A percentile compares a stretch with the other conserved stretches of the same genome.
These are phyloP conservation scores for Pipistrellus kuhlii DNA, from an alignment of 2,797 vertebrate genomes.

Conservation along the genomic window DNA sequence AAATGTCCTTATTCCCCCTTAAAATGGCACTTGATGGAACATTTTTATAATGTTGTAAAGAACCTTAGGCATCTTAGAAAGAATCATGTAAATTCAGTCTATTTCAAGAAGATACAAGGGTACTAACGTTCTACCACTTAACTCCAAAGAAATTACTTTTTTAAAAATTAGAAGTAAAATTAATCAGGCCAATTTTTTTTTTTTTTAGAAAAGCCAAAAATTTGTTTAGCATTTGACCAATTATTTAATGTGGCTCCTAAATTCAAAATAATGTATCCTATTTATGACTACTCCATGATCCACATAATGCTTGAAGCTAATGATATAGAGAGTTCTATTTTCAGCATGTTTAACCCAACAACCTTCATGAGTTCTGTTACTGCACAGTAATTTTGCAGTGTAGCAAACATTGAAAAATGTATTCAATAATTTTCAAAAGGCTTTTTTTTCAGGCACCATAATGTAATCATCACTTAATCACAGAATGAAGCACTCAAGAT, in stretches of 20 bases:
- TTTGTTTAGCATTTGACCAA: not conserved
- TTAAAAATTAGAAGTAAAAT: slow-evolving; percentile 26
- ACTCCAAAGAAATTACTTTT: not conserved
- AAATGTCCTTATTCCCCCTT: not conserved
- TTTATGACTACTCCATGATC: not conserved
- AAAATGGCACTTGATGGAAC: not conserved
- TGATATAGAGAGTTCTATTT: not conserved
- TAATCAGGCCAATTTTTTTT: not conserved
- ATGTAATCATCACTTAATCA: slow-evolving; percentile 76
- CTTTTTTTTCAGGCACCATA: slow-evolving; percentile 43
- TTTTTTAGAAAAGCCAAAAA: not conserved
- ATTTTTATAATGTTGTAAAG: not conserved
- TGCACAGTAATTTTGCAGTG: not conserved
- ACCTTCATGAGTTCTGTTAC: not conserved
- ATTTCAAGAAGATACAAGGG: not conserved
- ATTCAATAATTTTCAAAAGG: not conserved
- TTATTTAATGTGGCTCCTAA: not conserved
- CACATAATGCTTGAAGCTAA: not conserved
- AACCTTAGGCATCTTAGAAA: not conserved
- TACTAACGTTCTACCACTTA: not conserved
- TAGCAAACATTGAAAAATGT: not conserved
- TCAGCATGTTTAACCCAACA: not conserved
- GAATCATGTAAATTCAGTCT: not conserved
- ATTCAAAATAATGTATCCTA: slow-evolving; percentile 3
- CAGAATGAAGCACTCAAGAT: slow-evolving; percentile 55